Evolutionary conservation across 2,113 vertebrate genomes (phyloP).

Genomic region (Kobus ellipsiprymnus): DNA sequence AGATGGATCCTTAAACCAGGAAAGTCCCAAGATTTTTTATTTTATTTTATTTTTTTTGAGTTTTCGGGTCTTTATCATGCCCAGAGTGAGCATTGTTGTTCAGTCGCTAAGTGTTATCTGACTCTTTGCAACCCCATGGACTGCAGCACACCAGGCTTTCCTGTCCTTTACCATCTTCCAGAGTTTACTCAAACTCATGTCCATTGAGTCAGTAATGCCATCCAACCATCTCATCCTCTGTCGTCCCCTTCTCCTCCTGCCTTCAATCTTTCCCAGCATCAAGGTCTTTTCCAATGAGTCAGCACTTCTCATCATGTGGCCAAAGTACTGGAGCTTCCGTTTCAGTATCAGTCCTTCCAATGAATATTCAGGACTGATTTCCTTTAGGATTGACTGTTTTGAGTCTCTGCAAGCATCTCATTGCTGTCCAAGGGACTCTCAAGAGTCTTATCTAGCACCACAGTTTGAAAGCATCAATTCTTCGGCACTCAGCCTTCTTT

Average conservation of each 20-base stretch:
- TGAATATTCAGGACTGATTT: background rate
- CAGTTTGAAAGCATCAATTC: background rate
- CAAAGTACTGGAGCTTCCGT: background rate
- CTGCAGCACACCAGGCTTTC: background rate
- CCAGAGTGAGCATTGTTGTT: background rate
- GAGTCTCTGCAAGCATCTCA: background rate
- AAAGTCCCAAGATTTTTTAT: background rate
- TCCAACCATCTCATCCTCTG: background rate
- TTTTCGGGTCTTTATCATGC: background rate
- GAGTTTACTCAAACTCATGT: background rate
- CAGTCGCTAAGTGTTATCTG: background rate
- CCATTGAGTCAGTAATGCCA: background rate
- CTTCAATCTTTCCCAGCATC: background rate
- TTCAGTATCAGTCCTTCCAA: background rate
- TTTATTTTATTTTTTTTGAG: background rate
- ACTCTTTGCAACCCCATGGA: background rate
- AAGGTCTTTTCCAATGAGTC: background rate
- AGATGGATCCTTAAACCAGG: background rate
- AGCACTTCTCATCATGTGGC: background rate
- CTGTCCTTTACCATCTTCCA: background rate
- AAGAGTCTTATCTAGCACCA: background rate
- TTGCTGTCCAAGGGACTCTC: background rate
- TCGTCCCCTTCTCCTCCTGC: background rate
- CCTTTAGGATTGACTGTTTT: background rate
- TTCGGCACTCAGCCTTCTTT: background rate